phyloP scores from a whole-genome alignment of 53 echinoderm and acorn worm species.

The Holothuria scabra region DNA sequence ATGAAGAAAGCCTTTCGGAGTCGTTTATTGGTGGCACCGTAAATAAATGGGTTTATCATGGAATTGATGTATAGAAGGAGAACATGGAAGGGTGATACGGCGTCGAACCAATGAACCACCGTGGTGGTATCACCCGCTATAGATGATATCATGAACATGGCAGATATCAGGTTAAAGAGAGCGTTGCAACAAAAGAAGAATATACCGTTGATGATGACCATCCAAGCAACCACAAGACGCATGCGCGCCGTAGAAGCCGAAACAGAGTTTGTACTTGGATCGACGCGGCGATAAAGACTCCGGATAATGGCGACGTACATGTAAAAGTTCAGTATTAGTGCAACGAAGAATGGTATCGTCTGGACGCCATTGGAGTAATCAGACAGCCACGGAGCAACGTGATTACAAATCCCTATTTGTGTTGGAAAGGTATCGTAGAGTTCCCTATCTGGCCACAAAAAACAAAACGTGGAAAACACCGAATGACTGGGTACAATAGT shows the following conservation, averaged over 20 bases:
- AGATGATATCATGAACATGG: conserved; percentile 58
- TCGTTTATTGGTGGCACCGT: conserved; percentile 60
- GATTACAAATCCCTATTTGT: conserved; percentile 41
- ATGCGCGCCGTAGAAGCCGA: conserved; percentile 56
- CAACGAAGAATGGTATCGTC: conserved; percentile 79
- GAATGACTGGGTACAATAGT: conserved; percentile 44
- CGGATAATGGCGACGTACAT: conserved; percentile 71
- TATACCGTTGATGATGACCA: conserved; percentile 80
- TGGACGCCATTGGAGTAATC: conserved; percentile 64
- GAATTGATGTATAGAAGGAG: conserved; percentile 78
- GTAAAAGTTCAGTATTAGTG: conserved; percentile 61
- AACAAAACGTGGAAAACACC: conserved; percentile 44
- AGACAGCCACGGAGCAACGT: conserved; percentile 22
- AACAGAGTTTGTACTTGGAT: conserved; percentile 25
- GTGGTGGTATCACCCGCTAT: conserved; percentile 46
- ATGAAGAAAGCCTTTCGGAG: conserved; percentile 68
- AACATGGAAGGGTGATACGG: conserved; percentile 66
- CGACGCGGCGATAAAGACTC: conserved; percentile 49
- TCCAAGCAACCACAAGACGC: conserved; percentile 77
- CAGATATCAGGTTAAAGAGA: conserved; percentile 70
- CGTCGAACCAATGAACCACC: conserved; percentile 24
- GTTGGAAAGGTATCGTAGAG: conserved; percentile 49
- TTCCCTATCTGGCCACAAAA: conserved; percentile 71
- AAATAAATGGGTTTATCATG: conserved; percentile 74
- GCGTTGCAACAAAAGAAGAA: conserved; percentile 69